phyloP scores from a whole-genome alignment of 2,797 vertebrate species.

The Atherinosoma microstoma region DNA sequence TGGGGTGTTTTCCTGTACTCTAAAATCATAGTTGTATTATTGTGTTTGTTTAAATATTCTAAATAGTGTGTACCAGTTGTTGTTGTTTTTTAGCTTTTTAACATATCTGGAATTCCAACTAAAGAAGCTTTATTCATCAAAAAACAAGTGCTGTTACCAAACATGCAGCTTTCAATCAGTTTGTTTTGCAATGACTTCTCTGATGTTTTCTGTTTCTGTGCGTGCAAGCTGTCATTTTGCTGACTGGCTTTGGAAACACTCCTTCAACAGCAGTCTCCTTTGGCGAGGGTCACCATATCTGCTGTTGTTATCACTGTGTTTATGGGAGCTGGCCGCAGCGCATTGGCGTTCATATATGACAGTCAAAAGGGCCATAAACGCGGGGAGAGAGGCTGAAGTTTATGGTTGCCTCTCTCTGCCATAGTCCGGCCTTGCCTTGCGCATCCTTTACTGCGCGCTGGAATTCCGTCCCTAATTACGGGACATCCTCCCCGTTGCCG shows the following conservation, averaged over 20 bases:
- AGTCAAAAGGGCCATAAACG: slow-evolving; percentile 84
- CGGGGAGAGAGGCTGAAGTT: slow-evolving; percentile 83
- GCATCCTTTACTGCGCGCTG: slow-evolving; percentile 88
- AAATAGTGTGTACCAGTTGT: neutral
- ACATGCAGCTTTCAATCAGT: slow-evolving; percentile 20
- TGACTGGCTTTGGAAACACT: slow-evolving; percentile 62
- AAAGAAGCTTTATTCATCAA: slow-evolving; percentile 46
- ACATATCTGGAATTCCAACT: slow-evolving; percentile 12
- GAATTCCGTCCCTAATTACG: slow-evolving; percentile 94
- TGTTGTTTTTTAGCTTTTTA: neutral
- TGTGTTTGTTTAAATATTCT: slow-evolving; percentile 1
- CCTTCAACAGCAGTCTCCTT: slow-evolving; percentile 62
- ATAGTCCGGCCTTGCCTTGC: slow-evolving; percentile 86
- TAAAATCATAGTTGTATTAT: neutral
- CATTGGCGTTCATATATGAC: slow-evolving; percentile 86
- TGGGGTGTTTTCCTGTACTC: too few relatives aligned
- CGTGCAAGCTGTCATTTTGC: slow-evolving; percentile 48
- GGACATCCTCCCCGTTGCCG: slow-evolving; percentile 89
- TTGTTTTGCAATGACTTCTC: slow-evolving; percentile 12
- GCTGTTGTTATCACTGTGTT: slow-evolving; percentile 82
- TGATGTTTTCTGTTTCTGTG: neutral
- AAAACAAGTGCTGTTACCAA: slow-evolving; percentile 28
- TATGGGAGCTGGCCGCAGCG: slow-evolving; percentile 80
- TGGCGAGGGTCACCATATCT: slow-evolving; percentile 77
- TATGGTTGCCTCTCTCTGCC: slow-evolving; percentile 84